Base-by-base conservation (phyloP, 1,140 invertebrate species). In the Brachystomella parvula region DNA sequence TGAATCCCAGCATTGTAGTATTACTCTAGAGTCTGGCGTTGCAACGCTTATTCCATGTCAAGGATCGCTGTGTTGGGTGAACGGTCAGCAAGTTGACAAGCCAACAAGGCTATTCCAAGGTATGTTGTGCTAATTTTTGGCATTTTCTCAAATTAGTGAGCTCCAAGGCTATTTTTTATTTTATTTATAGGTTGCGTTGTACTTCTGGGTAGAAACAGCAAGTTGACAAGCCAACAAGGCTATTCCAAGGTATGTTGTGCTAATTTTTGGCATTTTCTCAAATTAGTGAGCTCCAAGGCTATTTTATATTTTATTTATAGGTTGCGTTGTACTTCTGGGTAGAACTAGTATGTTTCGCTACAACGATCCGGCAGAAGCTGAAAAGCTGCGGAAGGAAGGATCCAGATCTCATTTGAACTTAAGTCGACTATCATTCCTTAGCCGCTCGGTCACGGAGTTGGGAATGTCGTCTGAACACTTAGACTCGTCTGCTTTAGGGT, bases 301-400 rank as follows among this genome's bases (percentile, higher is more conserved):
- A 3, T 57, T 26, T 44, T 35, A 26, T 33, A 49, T 2, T 30
- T 60, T 65, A 49, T 68, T 72, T 74, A 19, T 74, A 87, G 86
- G 89, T 39, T 89, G 86, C 75, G 89, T 92, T 31, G 87, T 96
- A 32, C 79, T 93, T 30, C 81, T 96, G 24, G 92, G 92, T 1
- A 85, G 88, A 68, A 91, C 89, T 47, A 93, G 92, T 77, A 92
- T 94, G 83, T 95, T 95, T 78, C 85, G 92, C 35, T 94, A 92
- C 77, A 95, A 94, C 79, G 90, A 95, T 81, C 92, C 92, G 29
- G 88, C 83, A 0, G 91, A 94, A 77, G 91, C 90, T 17, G 90
- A 90, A 17, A 89, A 90, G 76, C 78, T 94, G 53, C 83, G 90
- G 39, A 86, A 86, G 78, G 82, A 85, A 76, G 84, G 85, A 74